These are phyloP conservation scores for Tetrapedia diversipes DNA, from an alignment of 2,888 invertebrate genomes.

Conservation along the genomic window DNA sequence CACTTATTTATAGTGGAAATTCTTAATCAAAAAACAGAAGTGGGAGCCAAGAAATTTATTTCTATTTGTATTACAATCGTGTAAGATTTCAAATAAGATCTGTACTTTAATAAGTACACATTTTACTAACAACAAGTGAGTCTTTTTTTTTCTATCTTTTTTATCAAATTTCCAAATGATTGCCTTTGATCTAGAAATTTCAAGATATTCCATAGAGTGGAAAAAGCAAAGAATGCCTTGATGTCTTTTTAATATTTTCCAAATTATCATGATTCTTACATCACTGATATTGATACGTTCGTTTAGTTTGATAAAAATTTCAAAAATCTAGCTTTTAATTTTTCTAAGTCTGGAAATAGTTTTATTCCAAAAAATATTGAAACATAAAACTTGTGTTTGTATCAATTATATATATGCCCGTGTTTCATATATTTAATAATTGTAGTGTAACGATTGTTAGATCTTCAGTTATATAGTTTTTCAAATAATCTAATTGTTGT, in stretches of 20 bases:
- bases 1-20: conserved; percentile 42
- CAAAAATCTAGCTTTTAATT: conserved; percentile 18
- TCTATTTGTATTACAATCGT: conserved; percentile 22
- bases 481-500: neutral
- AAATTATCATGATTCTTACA: conserved; percentile 15
- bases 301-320: neutral
- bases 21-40: conserved; percentile 48
- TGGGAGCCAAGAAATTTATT: conserved; percentile 57
- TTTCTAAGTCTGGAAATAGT: neutral
- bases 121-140: conserved; percentile 25
- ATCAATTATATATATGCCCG: conserved; percentile 3
- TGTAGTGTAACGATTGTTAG: neutral
- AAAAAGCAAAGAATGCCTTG: conserved; percentile 28
- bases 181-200: conserved; percentile 50
- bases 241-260: conserved; percentile 30
- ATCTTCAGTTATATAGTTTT: neutral
- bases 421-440: conserved; percentile 25
- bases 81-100: conserved; percentile 2
- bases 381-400: neutral
- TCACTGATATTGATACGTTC: neutral
- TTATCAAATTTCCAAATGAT: conserved; percentile 32
- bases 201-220: conserved; percentile 20
- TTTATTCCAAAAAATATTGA: neutral
- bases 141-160: no score
- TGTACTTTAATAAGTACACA: conserved; percentile 18